Conservation (phyloP, 2,113 vertebrate species). For the Urocolius indicus region DNA sequence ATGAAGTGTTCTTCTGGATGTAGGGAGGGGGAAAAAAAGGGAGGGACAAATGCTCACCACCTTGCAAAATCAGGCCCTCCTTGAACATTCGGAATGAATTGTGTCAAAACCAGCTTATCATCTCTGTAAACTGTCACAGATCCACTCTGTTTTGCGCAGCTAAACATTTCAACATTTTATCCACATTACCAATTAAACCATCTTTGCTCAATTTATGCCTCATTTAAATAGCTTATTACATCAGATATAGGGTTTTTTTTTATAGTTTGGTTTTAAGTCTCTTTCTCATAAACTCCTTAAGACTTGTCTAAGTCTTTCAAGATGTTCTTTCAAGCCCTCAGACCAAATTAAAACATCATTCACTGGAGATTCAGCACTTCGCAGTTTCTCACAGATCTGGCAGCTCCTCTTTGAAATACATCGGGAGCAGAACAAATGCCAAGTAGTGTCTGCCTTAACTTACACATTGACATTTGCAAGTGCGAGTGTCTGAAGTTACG, state of each 20-base stretch:
- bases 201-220: slow-evolving; percentile 67
- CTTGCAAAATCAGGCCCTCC: slow-evolving; percentile 38
- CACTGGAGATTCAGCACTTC: slow-evolving; percentile 37
- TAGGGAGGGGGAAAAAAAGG: not conserved
- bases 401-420: slow-evolving; percentile 38
- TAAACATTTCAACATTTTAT: slow-evolving; percentile 58
- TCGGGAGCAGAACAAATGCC: slow-evolving; percentile 3
- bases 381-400: slow-evolving; percentile 59
- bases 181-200: slow-evolving; percentile 28
- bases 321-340: slow-evolving; percentile 67
- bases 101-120: slow-evolving; percentile 42
- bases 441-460: not conserved
- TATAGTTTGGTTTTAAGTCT: slow-evolving; percentile 51
- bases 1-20: slow-evolving; percentile 32
- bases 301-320: slow-evolving; percentile 67
- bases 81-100: slow-evolving; percentile 48
- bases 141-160: not conserved
- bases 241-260: slow-evolving; percentile 52
- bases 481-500: not conserved
- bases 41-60: not conserved
- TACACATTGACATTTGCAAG: not conserved
- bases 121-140: slow-evolving; percentile 42
- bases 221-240: slow-evolving; percentile 70
- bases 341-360: slow-evolving; percentile 72
- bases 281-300: slow-evolving; percentile 61